Evolutionary conservation across 2,113 vertebrate genomes (phyloP).

Genomic region (Balaeniceps rex): DNA sequence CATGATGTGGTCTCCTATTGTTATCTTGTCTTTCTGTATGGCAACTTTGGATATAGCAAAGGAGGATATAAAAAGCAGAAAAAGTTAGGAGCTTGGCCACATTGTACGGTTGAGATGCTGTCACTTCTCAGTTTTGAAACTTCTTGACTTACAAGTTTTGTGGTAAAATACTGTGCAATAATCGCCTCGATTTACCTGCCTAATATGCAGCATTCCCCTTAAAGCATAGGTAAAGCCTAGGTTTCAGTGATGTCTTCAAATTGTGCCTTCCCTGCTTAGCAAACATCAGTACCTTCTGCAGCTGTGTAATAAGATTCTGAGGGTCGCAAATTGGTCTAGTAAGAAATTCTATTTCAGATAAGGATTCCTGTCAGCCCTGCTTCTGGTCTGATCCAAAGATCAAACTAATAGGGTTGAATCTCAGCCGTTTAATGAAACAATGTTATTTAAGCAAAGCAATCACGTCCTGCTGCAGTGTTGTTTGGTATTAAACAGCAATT

Average conservation of each 20-base stretch:
- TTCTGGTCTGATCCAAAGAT: not conserved
- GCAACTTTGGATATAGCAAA: not conserved
- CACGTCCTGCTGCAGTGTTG: not conserved
- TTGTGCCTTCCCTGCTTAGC: not conserved
- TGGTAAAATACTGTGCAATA: not conserved
- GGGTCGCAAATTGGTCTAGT: not conserved
- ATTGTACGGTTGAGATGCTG: not conserved
- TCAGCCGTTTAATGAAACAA: not conserved
- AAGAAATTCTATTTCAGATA: not conserved
- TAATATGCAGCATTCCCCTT: not conserved
- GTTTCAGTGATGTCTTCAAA: not conserved
- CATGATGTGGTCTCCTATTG: not conserved
- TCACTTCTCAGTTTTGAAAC: not conserved
- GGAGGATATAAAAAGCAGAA: not conserved
- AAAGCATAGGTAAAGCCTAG: not conserved
- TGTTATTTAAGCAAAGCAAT: slow-evolving; percentile 16
- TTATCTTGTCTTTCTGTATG: not conserved
- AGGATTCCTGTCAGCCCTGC: not conserved
- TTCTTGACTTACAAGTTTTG: not conserved
- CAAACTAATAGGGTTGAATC: not conserved
- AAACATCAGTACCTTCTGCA: not conserved
- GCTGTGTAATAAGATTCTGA: not conserved
- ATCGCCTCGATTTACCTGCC: not conserved
- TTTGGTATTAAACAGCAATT: slow-evolving; percentile 21
- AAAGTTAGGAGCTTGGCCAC: not conserved